phyloP scores from a whole-genome alignment of 1,140 invertebrate species.

The Drosophila ogumai region DNA sequence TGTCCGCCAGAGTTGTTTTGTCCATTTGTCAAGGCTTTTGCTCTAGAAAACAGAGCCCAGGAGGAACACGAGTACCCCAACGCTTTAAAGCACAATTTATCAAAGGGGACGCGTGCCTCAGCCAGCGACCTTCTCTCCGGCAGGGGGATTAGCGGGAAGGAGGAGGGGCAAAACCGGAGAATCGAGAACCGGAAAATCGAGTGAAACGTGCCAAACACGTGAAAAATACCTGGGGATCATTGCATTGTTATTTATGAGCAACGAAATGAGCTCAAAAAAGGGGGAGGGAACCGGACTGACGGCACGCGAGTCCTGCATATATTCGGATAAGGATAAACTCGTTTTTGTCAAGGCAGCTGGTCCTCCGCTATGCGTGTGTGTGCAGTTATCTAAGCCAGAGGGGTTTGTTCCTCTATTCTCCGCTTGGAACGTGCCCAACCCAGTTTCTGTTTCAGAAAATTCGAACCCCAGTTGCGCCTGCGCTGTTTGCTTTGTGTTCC shows the following conservation, averaged over 20 bases:
- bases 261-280: conserved; percentile 73
- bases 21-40: conserved; percentile 72
- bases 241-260: conserved; percentile 80
- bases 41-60: conserved; percentile 22
- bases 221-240: conserved; percentile 93
- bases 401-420: conserved; percentile 32
- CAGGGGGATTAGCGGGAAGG: conserved; percentile 52
- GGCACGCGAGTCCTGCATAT: conserved; percentile 47
- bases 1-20: conserved; percentile 62
- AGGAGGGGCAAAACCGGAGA: not conserved
- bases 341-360: conserved; percentile 70
- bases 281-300: conserved; percentile 43
- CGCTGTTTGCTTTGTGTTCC: conserved; percentile 48
- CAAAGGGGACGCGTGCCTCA: conserved; percentile 56
- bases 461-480: conserved; percentile 52
- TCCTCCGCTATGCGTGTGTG: conserved; percentile 28
- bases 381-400: conserved; percentile 46
- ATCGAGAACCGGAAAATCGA: conserved; percentile 90
- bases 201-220: conserved; percentile 93
- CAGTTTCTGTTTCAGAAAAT: conserved; percentile 17
- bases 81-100: conserved; percentile 81
- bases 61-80: conserved; percentile 4
- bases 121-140: conserved; percentile 40
- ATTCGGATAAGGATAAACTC: conserved; percentile 71
- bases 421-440: conserved; percentile 61